Evolutionary conservation across 1,140 invertebrate species (phyloP).

Genomic region (Drosophila rhopaloa): DNA sequence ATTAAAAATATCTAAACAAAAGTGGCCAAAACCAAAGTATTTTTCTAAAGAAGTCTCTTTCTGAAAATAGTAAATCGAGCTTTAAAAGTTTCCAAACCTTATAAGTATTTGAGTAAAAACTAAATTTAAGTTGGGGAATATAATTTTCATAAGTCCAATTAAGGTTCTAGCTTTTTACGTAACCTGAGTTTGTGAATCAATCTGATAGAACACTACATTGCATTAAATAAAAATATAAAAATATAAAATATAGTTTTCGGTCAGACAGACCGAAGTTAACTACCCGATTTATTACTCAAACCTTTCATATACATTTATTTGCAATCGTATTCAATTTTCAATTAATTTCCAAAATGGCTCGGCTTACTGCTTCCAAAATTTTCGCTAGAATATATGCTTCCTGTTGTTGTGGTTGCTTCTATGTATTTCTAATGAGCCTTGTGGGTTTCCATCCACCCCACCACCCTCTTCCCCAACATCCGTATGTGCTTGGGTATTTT

Average conservation of each 20-base stretch:
- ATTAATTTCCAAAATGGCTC: slow-evolving; percentile 55
- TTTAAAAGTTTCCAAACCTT: not conserved
- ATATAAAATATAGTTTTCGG: no score
- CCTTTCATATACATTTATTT: slow-evolving; percentile 51
- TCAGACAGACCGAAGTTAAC: not conserved
- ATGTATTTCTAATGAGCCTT: slow-evolving; percentile 80
- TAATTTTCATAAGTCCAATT: no score
- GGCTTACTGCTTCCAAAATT: slow-evolving; percentile 33
- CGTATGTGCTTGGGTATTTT: slow-evolving; percentile 35
- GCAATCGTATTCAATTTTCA: slow-evolving; percentile 56
- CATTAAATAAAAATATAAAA: no score
- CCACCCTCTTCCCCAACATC: not conserved
- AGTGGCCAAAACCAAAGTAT: no score
- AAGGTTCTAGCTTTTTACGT: no score
- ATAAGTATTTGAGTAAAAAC: no score
- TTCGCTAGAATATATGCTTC: slow-evolving; percentile 21
- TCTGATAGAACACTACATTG: no score
- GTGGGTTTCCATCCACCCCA: slow-evolving; percentile 46
- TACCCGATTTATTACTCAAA: not conserved
- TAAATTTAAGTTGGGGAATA: no score
- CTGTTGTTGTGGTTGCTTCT: slow-evolving; percentile 45
- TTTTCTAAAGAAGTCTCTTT: no score
- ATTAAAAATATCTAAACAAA: no score
- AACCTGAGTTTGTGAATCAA: no score
- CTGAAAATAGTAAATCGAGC: no score